These are phyloP conservation scores for Theristicus caerulescens DNA, from an alignment of 2,113 vertebrate genomes.

Conservation along the genomic window DNA sequence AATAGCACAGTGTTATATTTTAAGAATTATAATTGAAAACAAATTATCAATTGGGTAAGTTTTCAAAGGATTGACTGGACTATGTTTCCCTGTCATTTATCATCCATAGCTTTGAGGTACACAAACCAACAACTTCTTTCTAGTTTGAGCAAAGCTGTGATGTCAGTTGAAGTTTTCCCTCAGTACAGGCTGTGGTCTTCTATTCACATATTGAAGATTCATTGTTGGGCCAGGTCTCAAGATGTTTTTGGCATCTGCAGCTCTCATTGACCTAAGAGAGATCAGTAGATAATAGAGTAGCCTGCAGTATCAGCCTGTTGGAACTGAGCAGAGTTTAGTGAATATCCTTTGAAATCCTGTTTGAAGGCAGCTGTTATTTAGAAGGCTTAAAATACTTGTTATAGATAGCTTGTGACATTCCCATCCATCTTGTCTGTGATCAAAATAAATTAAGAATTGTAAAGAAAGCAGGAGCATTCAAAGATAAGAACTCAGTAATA, in stretches of 20 bases:
- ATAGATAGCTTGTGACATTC: slow-evolving; percentile 3
- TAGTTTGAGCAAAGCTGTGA: background rate
- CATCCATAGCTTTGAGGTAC: background rate
- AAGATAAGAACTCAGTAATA: background rate
- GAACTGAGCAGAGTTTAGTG: background rate
- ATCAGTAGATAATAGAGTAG: background rate
- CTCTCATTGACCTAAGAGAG: background rate
- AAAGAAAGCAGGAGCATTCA: background rate
- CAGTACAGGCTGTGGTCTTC: background rate
- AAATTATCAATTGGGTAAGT: background rate
- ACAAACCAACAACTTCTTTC: background rate
- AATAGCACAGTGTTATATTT: background rate
- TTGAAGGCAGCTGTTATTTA: slow-evolving; percentile 7
- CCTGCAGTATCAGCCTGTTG: background rate
- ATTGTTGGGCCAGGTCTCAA: background rate
- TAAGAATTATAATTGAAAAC: background rate
- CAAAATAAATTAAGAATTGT: slow-evolving; percentile 29
- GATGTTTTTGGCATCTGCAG: background rate
- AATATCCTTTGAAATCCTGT: background rate
- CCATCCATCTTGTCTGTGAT: background rate
- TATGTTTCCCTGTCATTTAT: background rate
- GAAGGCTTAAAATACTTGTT: slow-evolving; percentile 4
- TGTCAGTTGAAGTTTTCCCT: background rate
- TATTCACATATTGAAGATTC: background rate
- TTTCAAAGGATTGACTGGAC: background rate